Evolutionary conservation across 1,140 invertebrate genomes (phyloP), one percentile per base, ranked within the genome.

Genomic region (Paracyclopina nana): DNA sequence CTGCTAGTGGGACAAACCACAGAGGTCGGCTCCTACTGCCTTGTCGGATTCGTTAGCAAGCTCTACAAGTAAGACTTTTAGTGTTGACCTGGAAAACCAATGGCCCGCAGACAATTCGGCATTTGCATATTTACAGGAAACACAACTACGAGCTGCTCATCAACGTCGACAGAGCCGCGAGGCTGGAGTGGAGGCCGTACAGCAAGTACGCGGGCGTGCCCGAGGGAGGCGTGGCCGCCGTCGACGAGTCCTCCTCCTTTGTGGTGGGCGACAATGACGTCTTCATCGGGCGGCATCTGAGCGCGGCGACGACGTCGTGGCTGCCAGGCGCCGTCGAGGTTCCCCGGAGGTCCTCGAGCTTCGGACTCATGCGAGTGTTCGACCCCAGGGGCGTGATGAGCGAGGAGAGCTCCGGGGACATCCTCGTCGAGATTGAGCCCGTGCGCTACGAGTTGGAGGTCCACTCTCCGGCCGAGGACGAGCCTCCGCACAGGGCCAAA

Each of bases 401-500:
- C 30, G 45, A 48, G 25, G 22, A 28, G 5, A 28, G 16, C 12
- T 28, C 25, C 11, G 45, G 45, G 14, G 45, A 48, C 22, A 28
- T 48, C 16, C 25, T 48, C 25, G 45, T 48, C 8, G 45, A 48
- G 45, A 29, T 48, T 26, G 45, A 48, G n/a, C 45, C 45, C 16
- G 28, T 28, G 22, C 20, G 45, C 45, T 48, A 48, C 25, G 45
- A 48, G 22, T 20, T 48, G n/a, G 25, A 28, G 4, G 12, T 48
- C 5, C 16, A 48, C 25, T n/a, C n/a, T n/a, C 14, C 18, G 20
- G 30, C 14, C 14, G 20, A n/a, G 34, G 34, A 38, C 2, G 20
- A n/a, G 3, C n/a, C n/a, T 16, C 20, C 45, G 9, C 25, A 29
- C 14, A 11, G 25, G 18, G 30, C 27, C 16, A 24, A 24, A 29